Evolutionary conservation across 2,888 invertebrate species (phyloP), one percentile per base, ranked within the genome.

Genomic region (Aromia moschata): DNA sequence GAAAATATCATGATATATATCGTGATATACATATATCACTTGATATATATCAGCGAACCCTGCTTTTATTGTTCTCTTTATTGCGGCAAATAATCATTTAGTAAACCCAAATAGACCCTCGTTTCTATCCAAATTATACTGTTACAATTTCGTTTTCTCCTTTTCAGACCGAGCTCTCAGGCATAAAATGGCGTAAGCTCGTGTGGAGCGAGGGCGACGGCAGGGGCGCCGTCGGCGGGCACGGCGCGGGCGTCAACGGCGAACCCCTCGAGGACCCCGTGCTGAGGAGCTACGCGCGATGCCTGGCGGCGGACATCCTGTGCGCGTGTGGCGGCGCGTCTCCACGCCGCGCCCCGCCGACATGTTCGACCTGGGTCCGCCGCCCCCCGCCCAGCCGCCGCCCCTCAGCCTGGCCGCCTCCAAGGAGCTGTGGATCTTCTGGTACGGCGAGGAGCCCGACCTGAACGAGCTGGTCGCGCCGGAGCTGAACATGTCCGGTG

Each of bases 391-490:
- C 44, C 79, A 82, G 75, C 83, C 82, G 77, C 91, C 90, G 77
- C 92, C 93, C 69, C 87, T 93, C 74, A 91, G 92, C 73, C 85
- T 93, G 73, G 88, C 90, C 79, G 91, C 93, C 77, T 90, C 93
- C 81, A 98, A 98, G 85, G 98, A 99, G 82, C 87, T 99, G 63
- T 99, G 98, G 98, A 93, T 99, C 81, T 99, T 99, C 85, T 99
- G 98, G 98, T 99, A 98, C 84, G 97, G 97, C 77, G 96, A 97
- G 81, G 95, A 96, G 82, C 96, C 96, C 56, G 94, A 95, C 82
- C 87, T 96, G 67, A 88, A 87, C 75, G 90, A 91, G 61, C 85
- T 95, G 75, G 91, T 95, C 72, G 89, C 92, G 60, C 89, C 91
- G 10, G 94, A 96, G 79, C 87, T 96, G 69, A 89, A 93, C 77